A percentile compares a stretch with the other conserved stretches of the same genome.
phyloP scores from a whole-genome alignment of 2,888 invertebrate genomes.

The Macropis europaea region DNA sequence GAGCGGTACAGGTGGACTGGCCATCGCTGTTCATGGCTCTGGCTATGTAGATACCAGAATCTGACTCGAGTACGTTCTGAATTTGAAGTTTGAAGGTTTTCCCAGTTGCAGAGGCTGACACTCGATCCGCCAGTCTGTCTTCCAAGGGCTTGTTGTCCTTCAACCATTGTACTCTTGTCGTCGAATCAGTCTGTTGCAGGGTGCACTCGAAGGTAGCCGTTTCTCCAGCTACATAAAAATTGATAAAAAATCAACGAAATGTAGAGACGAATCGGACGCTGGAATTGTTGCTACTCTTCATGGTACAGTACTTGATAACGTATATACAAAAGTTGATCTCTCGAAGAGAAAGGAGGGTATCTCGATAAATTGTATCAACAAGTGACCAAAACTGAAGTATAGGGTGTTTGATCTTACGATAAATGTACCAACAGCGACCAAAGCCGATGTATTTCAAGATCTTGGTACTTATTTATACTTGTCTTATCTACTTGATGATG shows the following conservation, averaged over 20 bases:
- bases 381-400: too few species aligned
- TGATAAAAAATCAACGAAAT: neutral
- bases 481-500: neutral
- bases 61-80: constrained; percentile 87
- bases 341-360: too few species aligned
- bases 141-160: constrained; percentile 92
- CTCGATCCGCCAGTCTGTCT: constrained; percentile 88
- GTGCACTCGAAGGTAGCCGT: constrained; percentile 90
- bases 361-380: too few species aligned
- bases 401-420: neutral
- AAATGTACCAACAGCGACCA: neutral
- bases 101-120: constrained; percentile 83
- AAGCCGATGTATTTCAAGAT: neutral
- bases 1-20: constrained; percentile 91
- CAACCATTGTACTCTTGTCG: constrained; percentile 87
- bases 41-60: constrained; percentile 95
- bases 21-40: constrained; percentile 91
- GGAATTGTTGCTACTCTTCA: neutral
- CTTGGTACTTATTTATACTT: neutral
- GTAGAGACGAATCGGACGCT: neutral
- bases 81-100: constrained; percentile 87
- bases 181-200: constrained; percentile 83
- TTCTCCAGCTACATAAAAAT: constrained; percentile 86
- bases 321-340: too few species aligned
- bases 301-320: neutral